Base-by-base conservation (phyloP, 2,113 vertebrate species). In the Rhagologus leucostigma region DNA sequence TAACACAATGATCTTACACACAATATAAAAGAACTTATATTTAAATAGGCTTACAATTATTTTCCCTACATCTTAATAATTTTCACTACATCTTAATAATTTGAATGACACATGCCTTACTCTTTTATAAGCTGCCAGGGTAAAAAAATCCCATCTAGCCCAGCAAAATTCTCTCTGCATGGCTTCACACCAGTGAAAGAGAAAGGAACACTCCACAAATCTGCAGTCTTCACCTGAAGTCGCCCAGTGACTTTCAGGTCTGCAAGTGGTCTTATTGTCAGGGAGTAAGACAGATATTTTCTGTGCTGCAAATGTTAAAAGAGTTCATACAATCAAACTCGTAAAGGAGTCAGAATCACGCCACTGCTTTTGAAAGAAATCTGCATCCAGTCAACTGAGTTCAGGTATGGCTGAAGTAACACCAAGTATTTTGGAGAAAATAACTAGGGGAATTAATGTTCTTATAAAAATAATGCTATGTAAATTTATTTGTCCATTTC, bases 91-190 rank as follows among this genome's bases (percentile, higher is more conserved):
- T 83, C 77, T 87, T 93, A 89, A 84, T 89, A 93, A 90, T 69
- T 90, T 77, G 79, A 75, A 77, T 91, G 92, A 90, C 90, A 95
- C 55, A 89, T 46, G 62, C 79, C 52, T 86, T 67, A 70, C 17
- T 67, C 81, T 93, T 96, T 92, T 49, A 95, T 88, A 84, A 95
- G 70, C 22, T 93, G 91, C 87, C 93, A 96, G 33, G 30, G 27
- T 53, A 50, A 91, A 96, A 84, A 95, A 74, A 42, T 52, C 39
- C 41, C 0, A 0, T 77, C 71, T 67, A 65, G 39, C n/a, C 55
- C 68, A 88, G 75, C 13, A 78, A 64, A 83, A 52, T 52, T 88
- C 68, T 86, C 70, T 85, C 68, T 64, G 90, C 82, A 30, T 84
- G 92, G 90, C 44, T 94, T 88, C 82, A 89, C 82, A 91, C 33